Evolutionary conservation across 2,797 vertebrate genomes (phyloP), one percentile per base, ranked within the genome.

Genomic region (Enoplosus armatus): DNA sequence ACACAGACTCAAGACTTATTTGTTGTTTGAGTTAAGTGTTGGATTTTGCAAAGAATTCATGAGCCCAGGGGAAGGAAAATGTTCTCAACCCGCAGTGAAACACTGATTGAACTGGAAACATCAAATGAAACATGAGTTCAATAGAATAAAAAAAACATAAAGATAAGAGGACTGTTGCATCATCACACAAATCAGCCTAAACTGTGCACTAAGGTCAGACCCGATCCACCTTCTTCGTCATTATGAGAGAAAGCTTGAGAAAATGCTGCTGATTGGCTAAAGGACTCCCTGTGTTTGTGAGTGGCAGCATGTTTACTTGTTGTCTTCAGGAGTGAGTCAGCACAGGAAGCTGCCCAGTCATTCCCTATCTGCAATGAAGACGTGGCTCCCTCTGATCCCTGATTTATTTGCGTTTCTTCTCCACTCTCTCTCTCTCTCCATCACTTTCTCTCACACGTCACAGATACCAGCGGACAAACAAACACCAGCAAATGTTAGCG

Each of bases 251-350:
- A 58, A 8, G 3, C 43, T 61, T 37, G 24, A 73, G 35, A 50
- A 69, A 58, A 53, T 5, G 53, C 60, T 37, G 37, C 50, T 20
- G 54, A 54, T 6, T 12, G 9, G 9, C 8, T 11, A 66, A 29
- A 54, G 15, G 15, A 8, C 26, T 59, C 43, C 24, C 41, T 43
- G 39, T n/a, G 15, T 41, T 35, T 6, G 48, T 35, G 61, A 37
- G 68, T n/a, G 50, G 75, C 72, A 75, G 48, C 43, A 10, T 59
- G 63, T 86, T 75, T 55, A 16, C 51, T 72, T 62, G 53, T 61
- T 80, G 71, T 41, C 62, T 62, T 61, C 74, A 77, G 60, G 7
- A 22, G 66, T 83, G 72, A 87, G 56, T 87, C 79, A 77, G 37
- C 54, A 33, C 35, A 62, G 18, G 15, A 1, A 73, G 35, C 61